Base-by-base conservation (phyloP, 2,113 vertebrate genomes). In the Dasypus novemcinctus region DNA sequence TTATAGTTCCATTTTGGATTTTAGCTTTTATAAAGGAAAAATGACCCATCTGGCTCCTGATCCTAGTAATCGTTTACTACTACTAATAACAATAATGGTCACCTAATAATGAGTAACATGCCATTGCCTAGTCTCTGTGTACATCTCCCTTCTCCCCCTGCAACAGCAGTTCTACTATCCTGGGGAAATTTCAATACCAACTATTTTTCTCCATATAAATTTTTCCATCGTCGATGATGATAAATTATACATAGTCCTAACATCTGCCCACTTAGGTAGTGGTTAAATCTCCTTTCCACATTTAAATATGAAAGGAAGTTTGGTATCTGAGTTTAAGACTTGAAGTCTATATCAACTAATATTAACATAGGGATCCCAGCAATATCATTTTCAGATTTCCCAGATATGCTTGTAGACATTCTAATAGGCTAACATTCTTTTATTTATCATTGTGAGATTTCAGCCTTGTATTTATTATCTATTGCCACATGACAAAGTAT, bases 1-100 rank as follows among this genome's bases (percentile, higher is more conserved):
- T 80, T 63, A 94, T 36, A 31, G 7, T 46, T 59, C 87, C 10
- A 27, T 87, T 91, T 49, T 83, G 29, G 36, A 66, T 91, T 43
- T 92, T 43, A 71, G 54, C 36, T 81, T 94, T 87, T 93, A 38
- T 38, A 38, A 82, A 82, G 85, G 38, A 43, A 68, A 90, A 95
- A 68, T 29, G 25, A 76, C n/a, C n/a, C n/a, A 87, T 2, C 38
- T 36, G n/a, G 20, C 25, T 23, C 33, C 75, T 87, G 57, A 29
- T 49, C 46, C 46, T 49, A 49, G 11, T 49, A 49, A 49, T 9
- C 8, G 8, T 49, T n/a, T n/a, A n/a, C n/a, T 49, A 49, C 46
- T n/a, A n/a, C 46, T 49, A 49, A 9, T 49, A 49, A 49, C 11
- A 49, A 49, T 49, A 49, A 49, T 49, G 11, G 46, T 49, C 11